Evolutionary conservation across 1,140 invertebrate species (phyloP).

Genomic region (Centruroides vittatus): DNA sequence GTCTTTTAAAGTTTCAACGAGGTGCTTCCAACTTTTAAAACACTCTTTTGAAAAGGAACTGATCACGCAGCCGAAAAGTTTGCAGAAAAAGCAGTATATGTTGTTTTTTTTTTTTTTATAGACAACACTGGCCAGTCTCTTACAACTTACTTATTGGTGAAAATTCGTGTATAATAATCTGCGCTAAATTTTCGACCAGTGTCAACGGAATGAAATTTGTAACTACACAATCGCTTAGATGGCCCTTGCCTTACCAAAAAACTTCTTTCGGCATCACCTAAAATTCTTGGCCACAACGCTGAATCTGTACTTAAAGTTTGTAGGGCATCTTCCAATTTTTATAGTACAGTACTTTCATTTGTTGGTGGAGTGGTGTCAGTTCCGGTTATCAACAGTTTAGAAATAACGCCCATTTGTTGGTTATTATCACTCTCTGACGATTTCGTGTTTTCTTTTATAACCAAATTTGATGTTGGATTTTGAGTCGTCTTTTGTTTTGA

Average conservation of each 20-base stretch:
- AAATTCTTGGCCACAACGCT: constrained; percentile 2
- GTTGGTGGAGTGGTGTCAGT: neutral
- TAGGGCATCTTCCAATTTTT: neutral
- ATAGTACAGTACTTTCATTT: neutral
- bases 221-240: constrained; percentile 8
- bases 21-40: constrained; percentile 3
- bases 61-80: constrained; percentile 1
- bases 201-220: constrained; percentile 4
- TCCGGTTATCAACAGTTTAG: neutral
- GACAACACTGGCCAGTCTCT: neutral
- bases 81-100: too few species aligned
- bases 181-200: neutral
- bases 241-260: constrained; percentile 6
- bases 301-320: neutral
- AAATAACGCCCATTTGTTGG: neutral
- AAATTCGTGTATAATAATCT: constrained; percentile 1
- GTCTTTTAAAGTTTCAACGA: constrained; percentile 1
- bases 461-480: neutral
- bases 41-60: neutral
- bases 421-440: neutral
- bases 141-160: constrained; percentile 1
- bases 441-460: too few species aligned
- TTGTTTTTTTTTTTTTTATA: too few species aligned
- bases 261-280: constrained; percentile 3
- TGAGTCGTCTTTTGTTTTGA: neutral